A percentile compares a stretch with the other conserved stretches of the same genome.
phyloP scores from a whole-genome alignment of 2,113 vertebrate genomes.

The Nothocercus nigrocapillus region DNA sequence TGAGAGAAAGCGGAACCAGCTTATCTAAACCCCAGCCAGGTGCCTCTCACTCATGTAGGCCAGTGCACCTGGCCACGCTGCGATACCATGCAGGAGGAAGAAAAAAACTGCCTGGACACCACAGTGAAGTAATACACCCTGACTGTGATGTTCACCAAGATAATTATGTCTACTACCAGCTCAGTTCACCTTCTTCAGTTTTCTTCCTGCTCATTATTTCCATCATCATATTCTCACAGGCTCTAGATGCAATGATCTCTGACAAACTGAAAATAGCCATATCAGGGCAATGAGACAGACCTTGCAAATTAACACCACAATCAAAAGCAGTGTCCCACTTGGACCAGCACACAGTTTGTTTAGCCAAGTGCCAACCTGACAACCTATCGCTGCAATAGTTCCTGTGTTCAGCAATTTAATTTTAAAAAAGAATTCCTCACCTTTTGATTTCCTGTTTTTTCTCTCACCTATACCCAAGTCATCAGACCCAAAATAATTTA shows the following conservation, averaged over 20 bases:
- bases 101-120: fast-evolving
- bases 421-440: not conserved
- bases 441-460: not conserved
- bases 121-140: fast-evolving
- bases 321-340: fast-evolving
- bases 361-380: not conserved
- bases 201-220: not conserved
- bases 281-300: fast-evolving
- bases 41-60: not conserved
- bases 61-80: fast-evolving
- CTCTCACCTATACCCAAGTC: not conserved
- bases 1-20: too few relatives aligned
- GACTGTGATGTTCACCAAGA: not conserved
- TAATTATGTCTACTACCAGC: too few relatives aligned
- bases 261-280: fast-evolving
- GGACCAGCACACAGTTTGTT: fast-evolving
- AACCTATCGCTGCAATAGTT: fast-evolving
- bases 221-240: fast-evolving
- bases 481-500: too few relatives aligned
- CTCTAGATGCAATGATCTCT: not conserved
- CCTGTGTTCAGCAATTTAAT: not conserved
- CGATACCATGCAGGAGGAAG: not conserved
- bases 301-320: too few relatives aligned
- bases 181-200: fast-evolving
- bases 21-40: not conserved